phyloP scores from a whole-genome alignment of 2,888 invertebrate genomes.

The Hypomecis atomaria region DNA sequence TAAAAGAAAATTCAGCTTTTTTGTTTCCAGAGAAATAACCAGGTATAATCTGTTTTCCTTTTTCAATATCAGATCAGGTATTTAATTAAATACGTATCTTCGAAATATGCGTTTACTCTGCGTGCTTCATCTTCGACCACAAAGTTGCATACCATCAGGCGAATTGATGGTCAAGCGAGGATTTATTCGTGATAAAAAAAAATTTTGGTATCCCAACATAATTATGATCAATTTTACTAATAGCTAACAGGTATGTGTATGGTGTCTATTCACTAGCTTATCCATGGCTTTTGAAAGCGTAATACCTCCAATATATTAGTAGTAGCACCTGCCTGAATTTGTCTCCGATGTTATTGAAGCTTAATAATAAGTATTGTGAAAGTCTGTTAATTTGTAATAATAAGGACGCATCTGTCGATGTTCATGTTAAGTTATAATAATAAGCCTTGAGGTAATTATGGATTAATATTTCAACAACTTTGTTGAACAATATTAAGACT shows the following conservation, averaged over 20 bases:
- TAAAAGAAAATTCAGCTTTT: no score
- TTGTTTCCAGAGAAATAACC: no score
- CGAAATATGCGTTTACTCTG: no score
- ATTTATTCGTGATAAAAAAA: no score
- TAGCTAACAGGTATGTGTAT: not conserved
- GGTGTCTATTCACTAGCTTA: not conserved
- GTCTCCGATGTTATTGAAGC: constrained; percentile 46
- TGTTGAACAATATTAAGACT: not conserved
- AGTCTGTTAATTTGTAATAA: constrained; percentile 33
- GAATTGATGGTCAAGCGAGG: no score
- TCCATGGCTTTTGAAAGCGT: constrained; percentile 53
- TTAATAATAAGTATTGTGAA: constrained; percentile 39
- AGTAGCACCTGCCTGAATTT: constrained; percentile 64
- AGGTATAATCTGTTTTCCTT: no score
- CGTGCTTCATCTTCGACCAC: no score
- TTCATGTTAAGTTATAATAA: constrained; percentile 18
- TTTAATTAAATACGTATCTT: no score
- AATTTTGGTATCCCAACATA: no score
- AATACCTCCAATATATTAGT: constrained; percentile 61
- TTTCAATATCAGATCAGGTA: no score
- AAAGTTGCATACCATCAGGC: no score
- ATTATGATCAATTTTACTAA: no score
- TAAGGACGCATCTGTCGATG: constrained; percentile 29
- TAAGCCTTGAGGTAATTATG: constrained; percentile 2
- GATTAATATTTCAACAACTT: constrained; percentile 17